Evolutionary conservation across 2,888 invertebrate genomes (phyloP).

Genomic region (Heliconius charithonia): DNA sequence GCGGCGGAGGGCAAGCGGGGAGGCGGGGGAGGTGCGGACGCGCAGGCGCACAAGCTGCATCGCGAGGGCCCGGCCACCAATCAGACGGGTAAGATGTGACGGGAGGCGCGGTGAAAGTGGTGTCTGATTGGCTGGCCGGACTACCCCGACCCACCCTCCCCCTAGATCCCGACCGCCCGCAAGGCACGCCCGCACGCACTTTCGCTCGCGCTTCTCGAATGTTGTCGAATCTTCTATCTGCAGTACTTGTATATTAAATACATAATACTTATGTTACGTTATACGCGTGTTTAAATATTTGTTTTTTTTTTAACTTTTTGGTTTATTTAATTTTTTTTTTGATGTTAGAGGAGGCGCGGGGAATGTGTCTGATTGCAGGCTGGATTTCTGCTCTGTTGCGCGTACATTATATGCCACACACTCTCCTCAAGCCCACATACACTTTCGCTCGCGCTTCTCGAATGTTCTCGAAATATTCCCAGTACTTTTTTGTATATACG

Average conservation of each 20-base stretch:
- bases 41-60: constrained; percentile 80
- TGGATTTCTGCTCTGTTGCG: constrained; percentile 51
- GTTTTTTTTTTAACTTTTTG: constrained; percentile 8
- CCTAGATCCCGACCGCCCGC: constrained; percentile 43
- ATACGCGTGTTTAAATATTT: constrained; percentile 26
- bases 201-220: constrained; percentile 72
- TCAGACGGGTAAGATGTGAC: constrained; percentile 83
- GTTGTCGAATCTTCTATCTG: constrained; percentile 49
- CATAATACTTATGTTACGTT: constrained; percentile 47
- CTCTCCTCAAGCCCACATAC: constrained; percentile 59
- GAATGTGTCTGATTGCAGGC: constrained; percentile 67
- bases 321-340: constrained; percentile 18
- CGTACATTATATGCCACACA: constrained; percentile 29
- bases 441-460: constrained; percentile 77
- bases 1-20: constrained; percentile 66
- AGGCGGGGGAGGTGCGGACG: constrained; percentile 72
- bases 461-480: constrained; percentile 48
- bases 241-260: constrained; percentile 36
- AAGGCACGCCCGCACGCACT: constrained; percentile 67
- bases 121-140: constrained; percentile 62
- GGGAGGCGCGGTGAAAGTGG: constrained; percentile 76
- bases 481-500: constrained; percentile 43
- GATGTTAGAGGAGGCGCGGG: constrained; percentile 65
- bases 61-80: constrained; percentile 77
- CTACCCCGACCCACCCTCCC: constrained; percentile 46